Base-by-base conservation (phyloP, 2,797 vertebrate genomes). In the Emys orbicularis region DNA sequence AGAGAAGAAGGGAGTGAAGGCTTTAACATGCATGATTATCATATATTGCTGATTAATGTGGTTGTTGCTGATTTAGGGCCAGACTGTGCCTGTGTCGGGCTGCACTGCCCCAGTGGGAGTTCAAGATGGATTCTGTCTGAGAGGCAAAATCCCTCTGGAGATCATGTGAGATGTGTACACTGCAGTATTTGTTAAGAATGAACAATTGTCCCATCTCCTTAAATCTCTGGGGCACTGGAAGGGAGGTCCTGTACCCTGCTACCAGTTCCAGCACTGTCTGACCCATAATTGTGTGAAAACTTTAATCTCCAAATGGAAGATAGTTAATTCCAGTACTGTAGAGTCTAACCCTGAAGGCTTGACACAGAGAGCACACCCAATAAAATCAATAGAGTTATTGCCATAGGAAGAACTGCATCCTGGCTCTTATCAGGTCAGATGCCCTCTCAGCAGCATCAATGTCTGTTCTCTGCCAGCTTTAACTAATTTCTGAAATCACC, bases 401-500 rank as follows among this genome's bases (percentile, higher is more conserved):
- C 25, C 44, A 27, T 12, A 44, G 27, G 23, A 76, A 76, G 41
- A 77, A 31, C 27, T 49, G 4, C 44, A 77, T 77, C 47, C 12
- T 49, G 25, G 2, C 2, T 29, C 25, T 47, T 49, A 31, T 49
- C 29, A 13, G 74, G 27, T 49, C 61, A 88, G 85, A 87, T 44
- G 12, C 25, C 49, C 68, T 79, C 15, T 12, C 3, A 81, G 5
- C 0, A 29, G 16, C 37, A 56, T 6, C n/a, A 81, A 57, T 79
- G 12, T 47, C 31, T 59, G 31, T 52, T 57, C 23, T 15, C 34
- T 81, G 21, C 23, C 81, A 79, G 80, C 0, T 0, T 12, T 3
- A 27, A 50, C 3, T 4, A 59, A 27, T 9, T 23, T 41, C 5
- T 59, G 9, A 90, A 94, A 88, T n/a, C 10, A 86, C 2, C 3